Base-by-base conservation (phyloP, 1,140 invertebrate species). In the Sinonovacula constricta region DNA sequence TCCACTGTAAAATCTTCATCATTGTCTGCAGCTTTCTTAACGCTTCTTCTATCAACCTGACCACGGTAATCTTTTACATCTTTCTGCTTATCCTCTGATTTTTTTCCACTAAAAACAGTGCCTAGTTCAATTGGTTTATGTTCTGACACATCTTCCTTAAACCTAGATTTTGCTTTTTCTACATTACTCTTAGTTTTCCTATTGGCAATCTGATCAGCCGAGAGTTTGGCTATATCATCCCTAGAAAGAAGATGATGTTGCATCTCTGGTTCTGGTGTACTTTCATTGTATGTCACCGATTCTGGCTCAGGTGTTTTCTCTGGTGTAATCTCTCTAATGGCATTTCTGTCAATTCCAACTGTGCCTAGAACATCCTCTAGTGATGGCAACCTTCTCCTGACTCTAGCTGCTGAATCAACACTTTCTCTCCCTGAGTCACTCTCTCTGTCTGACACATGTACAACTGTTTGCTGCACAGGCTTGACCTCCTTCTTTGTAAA, bases 401-500 rank as follows among this genome's bases (percentile, higher is more conserved):
- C 54, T 56, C 72, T 76, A 28, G 63, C 34, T 1, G 60, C 30
- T 12, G 45, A 67, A 31, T 76, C 72, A 66, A 30, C 51, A 54
- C 39, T 39, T 28, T 66, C 72, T 57, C 30, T 76, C 18, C 33
- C 72, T 15, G 59, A 60, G 12, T 62, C 70, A 74, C 3, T 24
- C 33, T 56, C 65, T n/a, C 36, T 54, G 24, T 70, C 24, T 39
- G 34, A 56, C 49, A 36, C 60, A n/a, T 76, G 28, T 1, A 59
- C 7, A n/a, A 22, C 14, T 33, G 18, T 74, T 30, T 34, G 4
- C 2, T 36, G 39, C 12, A 24, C 26, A 39, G 57, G 51, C 56
- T 56, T 66, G n/a, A 34, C n/a, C 67, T 76, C 72, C 49, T 76
- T 76, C 34, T 76, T 76, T 28, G 62, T 56, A 76, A 57, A 76